Evolutionary conservation across 2,888 invertebrate species (phyloP), one percentile per base, ranked within the genome.

Genomic region (Cecidostiba fungosa): DNA sequence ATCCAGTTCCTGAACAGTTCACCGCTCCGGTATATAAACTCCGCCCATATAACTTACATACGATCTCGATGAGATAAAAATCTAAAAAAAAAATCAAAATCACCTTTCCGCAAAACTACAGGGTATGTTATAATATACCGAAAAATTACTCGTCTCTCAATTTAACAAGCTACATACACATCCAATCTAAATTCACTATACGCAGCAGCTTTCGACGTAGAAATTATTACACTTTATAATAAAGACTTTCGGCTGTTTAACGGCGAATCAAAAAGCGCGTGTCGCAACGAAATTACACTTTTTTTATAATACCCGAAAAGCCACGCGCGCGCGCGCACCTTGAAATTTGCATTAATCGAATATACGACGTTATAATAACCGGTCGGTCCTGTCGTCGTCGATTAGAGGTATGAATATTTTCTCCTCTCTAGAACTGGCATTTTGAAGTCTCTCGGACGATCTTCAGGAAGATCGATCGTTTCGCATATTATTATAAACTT

Each of bases 301-400:
- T 79, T 6, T 6, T 6, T 43, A 14, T 14, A 1, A 1, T 19
- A 14, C 29, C 62, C 8, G 12, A 62, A 62, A 62, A 54, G 19
- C 54, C 54, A n/a, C 26, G 59, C n/a, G 29, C 19, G 36, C n/a
- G 29, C 36, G 47, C 6, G 77, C 77, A 78, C 82, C 82, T 85
- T 82, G 82, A 85, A 85, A 83, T 85, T 83, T 85, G 82, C 74
- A 83, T 85, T 83, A 85, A 85, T 82, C 85, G 82, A 83, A 79
- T 59, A 23, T 79, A 82, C 76, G 72, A 74, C 69, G 76, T 70
- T 78, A 59, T n/a, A 82, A 76, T 83, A 82, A 79, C 69, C 78
- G 72, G 77, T 83, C 74, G 47, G 47, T 19, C 29, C 54, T 69
- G 32, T n/a, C 39, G 54, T 76, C 79, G 66, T n/a, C n/a, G n/a